Percentiles rank a stretch among this genome's conserved stretches.
Evolutionary conservation across 1,140 invertebrate genomes (phyloP).

Genomic region (Rhyacophila brunnea): DNA sequence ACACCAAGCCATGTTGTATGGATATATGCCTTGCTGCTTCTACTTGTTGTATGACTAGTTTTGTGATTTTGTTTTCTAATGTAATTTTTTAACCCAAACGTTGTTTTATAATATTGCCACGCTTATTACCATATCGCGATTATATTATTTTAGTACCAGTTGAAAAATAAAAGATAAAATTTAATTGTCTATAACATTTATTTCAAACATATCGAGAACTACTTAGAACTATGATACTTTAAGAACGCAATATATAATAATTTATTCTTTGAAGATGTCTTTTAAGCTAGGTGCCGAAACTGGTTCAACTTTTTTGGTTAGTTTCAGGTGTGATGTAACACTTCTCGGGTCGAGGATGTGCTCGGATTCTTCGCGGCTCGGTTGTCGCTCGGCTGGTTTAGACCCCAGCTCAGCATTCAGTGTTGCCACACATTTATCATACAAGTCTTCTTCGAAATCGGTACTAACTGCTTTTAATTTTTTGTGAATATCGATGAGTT

Average conservation of each 20-base stretch:
- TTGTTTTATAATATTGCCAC: too few species aligned
- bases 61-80: too few species aligned
- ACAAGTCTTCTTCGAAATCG: slow-evolving; percentile 51
- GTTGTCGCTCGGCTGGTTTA: slow-evolving; percentile 1
- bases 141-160: too few species aligned
- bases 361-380: not conserved
- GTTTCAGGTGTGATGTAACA: slow-evolving; percentile 38
- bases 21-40: too few species aligned
- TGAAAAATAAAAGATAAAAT: not conserved
- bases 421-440: slow-evolving; percentile 40
- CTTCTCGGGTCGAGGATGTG: slow-evolving; percentile 5
- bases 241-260: not conserved
- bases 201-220: not conserved
- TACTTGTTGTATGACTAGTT: too few species aligned
- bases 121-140: too few species aligned
- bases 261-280: slow-evolving; percentile 46
- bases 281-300: slow-evolving; percentile 38
- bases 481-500: slow-evolving; percentile 59
- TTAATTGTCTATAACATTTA: not conserved
- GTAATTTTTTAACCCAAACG: too few species aligned
- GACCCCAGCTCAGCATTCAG: slow-evolving; percentile 34
- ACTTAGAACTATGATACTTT: not conserved
- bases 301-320: not conserved
- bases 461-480: slow-evolving; percentile 54
- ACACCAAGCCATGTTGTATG: too few species aligned